Evolutionary conservation across 2,113 vertebrate species (phyloP).

Genomic region (Oryzias woworae): DNA sequence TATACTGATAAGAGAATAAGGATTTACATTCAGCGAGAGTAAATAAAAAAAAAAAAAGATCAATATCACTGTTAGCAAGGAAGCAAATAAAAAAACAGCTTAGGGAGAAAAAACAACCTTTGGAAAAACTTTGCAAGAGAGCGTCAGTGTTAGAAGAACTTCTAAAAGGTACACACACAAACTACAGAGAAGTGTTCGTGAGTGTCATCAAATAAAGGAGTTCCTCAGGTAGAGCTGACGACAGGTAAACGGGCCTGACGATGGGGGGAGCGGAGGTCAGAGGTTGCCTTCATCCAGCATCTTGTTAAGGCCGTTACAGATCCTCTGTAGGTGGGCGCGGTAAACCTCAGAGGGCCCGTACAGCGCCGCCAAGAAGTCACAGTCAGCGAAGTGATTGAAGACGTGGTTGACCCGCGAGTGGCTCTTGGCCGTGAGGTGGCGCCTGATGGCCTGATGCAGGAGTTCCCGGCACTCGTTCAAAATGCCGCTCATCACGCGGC

Average conservation of each 20-base stretch:
- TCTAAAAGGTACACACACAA: slow-evolving; percentile 43
- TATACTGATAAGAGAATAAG: slow-evolving; percentile 51
- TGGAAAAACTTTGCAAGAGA: slow-evolving; percentile 45
- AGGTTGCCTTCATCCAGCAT: slow-evolving; percentile 92
- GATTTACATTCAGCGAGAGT: slow-evolving; percentile 59
- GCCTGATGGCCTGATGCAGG: slow-evolving; percentile 88
- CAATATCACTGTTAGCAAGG: slow-evolving; percentile 29
- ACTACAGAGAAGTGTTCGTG: slow-evolving; percentile 25
- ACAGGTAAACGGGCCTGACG: slow-evolving; percentile 24
- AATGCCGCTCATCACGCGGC: slow-evolving; percentile 85
- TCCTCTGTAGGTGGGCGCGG: slow-evolving; percentile 80
- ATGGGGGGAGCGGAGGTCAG: slow-evolving; percentile 64
- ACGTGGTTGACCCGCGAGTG: slow-evolving; percentile 92
- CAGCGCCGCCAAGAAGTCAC: slow-evolving; percentile 87
- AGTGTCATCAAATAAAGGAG: slow-evolving; percentile 34
- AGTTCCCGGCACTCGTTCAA: slow-evolving; percentile 90
- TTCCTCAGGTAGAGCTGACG: not conserved
- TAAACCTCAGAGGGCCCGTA: slow-evolving; percentile 89
- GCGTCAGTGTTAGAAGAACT: slow-evolving; percentile 50
- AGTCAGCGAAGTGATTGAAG: slow-evolving; percentile 90
- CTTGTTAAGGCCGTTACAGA: slow-evolving; percentile 88
- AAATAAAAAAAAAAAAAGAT: slow-evolving; percentile 2
- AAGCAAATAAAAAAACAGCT: slow-evolving; percentile 12
- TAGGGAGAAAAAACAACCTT: slow-evolving; percentile 39
- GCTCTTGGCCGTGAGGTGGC: slow-evolving; percentile 91